Base-by-base conservation (phyloP, 2,797 vertebrate genomes). In the Heteromormyrus szaboi region DNA sequence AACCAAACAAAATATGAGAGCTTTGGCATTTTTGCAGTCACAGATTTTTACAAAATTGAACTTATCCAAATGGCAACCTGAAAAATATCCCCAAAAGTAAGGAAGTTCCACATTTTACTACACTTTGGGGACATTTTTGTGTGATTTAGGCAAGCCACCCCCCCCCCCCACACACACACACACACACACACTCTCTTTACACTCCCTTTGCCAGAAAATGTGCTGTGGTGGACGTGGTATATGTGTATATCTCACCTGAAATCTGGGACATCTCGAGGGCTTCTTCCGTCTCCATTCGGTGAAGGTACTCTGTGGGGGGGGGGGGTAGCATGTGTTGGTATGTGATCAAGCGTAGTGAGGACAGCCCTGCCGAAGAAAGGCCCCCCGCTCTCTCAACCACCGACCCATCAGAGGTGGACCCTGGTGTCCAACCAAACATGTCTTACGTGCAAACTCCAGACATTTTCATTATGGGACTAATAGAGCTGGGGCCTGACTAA, bases 271-370 rank as follows among this genome's bases (percentile, higher is more conserved):
- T 97, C 95, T 99, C 99, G 96, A 98, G 98, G 93, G 96, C 95
- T 95, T 99, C 98, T 93, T 99, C 98, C 89, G 97, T 96, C 94
- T 99, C 98, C 99, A 99, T 99, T 95, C 97, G 98, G 94, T 97
- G 97, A 94, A 97, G 94, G 95, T 98, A 97, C 95, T 96, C 99
- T 96, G 88, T 93, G 56, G 91, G 92, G 62, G 22, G 68, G 90
- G 92, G 59, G 93, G 88, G 90, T 88, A 65, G 44, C 53, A 68
- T 53, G 68, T 33, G 59, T 87, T 86, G 22, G 84, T 65, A 92
- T 97, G 96, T 97, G 97, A 98, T 97, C 96, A 96, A 92, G 94
- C 93, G 94, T 93, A 94, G 95, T 94, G 94, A 94, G 92, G 90
- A 91, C 90, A 50, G 89, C 91, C 90, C 91, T 33, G 79, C 90